These are phyloP conservation scores for Lepidochitona cinerea DNA, from an alignment of 2,888 invertebrate species.

Conservation along the genomic window DNA sequence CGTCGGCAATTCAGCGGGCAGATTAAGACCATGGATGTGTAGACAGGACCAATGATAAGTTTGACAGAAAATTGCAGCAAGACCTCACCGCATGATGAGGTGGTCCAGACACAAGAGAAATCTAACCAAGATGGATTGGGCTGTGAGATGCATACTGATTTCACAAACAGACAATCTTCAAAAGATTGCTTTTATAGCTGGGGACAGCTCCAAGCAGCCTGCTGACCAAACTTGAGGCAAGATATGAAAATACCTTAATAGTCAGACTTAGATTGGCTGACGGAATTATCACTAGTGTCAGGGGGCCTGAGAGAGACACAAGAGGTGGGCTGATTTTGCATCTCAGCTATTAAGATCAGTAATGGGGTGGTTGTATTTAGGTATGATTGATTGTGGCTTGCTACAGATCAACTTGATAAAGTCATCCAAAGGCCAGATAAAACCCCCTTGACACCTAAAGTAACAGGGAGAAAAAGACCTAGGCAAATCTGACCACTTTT, in stretches of 20 bases:
- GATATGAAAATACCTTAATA: background rate
- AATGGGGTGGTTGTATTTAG: background rate
- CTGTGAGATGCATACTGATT: slow-evolving; percentile 4
- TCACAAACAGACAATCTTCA: background rate
- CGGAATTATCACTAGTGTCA: background rate
- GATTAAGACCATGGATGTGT: background rate
- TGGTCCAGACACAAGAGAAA: background rate
- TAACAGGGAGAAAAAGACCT: background rate
- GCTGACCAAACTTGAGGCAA: background rate
- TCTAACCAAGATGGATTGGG: slow-evolving; percentile 5
- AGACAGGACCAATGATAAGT: slow-evolving; percentile 5
- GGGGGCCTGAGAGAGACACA: background rate
- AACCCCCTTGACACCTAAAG: background rate
- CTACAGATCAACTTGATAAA: slow-evolving; percentile 3
- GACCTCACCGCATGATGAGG: slow-evolving; percentile 1
- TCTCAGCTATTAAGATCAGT: background rate
- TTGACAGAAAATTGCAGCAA: slow-evolving; percentile 3
- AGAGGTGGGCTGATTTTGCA: background rate
- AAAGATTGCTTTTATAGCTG: background rate
- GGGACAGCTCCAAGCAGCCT: background rate
- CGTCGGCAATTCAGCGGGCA: background rate
- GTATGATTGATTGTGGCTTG: background rate
- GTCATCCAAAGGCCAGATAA: background rate
- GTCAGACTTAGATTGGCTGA: background rate
- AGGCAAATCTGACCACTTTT: background rate